A percentile compares a stretch with the other conserved stretches of the same genome.
Conservation (phyloP, 92 coral and sea anemone species). For the Blastomussa wellsi region DNA sequence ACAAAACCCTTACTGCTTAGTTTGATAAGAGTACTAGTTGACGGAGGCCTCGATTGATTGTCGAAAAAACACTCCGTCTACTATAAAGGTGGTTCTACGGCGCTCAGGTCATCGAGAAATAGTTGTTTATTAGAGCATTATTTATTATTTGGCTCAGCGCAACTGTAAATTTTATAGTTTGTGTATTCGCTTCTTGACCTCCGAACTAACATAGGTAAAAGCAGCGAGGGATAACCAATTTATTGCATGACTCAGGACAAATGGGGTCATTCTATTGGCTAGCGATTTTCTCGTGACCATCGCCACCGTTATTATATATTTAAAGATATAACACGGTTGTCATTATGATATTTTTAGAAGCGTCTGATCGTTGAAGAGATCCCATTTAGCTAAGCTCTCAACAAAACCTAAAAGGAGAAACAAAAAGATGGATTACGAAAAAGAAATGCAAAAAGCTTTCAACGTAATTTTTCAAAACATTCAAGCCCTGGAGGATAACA, state of each 20-base stretch:
- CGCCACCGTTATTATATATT: neutral
- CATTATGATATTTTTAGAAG: neutral
- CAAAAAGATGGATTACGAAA: slow-evolving; percentile 6
- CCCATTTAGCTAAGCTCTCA: neutral
- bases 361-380: neutral
- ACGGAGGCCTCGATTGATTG: neutral
- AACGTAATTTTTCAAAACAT: slow-evolving; percentile 12
- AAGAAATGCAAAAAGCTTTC: slow-evolving; percentile 22
- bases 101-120: too few relatives aligned
- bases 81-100: too few relatives aligned
- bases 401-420: neutral
- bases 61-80: too few relatives aligned
- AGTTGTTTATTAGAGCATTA: neutral
- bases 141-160: neutral
- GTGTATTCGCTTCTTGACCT: neutral
- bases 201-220: neutral
- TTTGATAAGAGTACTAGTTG: too few relatives aligned
- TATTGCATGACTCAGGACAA: slow-evolving; percentile 14
- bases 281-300: neutral
- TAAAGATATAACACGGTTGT: neutral
- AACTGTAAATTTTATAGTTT: neutral
- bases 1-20: neutral
- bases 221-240: neutral
- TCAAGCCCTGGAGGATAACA: slow-evolving; percentile 13
- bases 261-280: neutral